Evolutionary conservation across 1,140 invertebrate species (phyloP).

Genomic region (Procambarus virginalis): DNA sequence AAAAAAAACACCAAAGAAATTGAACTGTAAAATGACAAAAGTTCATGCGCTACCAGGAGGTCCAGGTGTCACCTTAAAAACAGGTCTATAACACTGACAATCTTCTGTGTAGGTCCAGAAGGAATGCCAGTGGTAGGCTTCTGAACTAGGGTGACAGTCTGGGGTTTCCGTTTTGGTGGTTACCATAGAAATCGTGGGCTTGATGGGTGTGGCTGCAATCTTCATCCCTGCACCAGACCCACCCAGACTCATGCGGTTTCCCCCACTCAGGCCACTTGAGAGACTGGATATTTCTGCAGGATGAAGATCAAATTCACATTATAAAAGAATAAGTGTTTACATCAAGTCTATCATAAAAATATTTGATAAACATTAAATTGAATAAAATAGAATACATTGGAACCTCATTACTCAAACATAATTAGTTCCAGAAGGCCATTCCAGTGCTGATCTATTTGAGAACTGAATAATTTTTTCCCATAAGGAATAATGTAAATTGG

Average conservation of each 20-base stretch:
- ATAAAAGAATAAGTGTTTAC: too few species aligned
- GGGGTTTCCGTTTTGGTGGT: constrained; percentile 69
- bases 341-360: too few species aligned
- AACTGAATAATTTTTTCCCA: too few species aligned
- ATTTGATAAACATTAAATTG: too few species aligned
- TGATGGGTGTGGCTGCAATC: constrained; percentile 37
- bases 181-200: constrained; percentile 68
- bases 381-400: too few species aligned
- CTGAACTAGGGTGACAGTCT: constrained; percentile 68
- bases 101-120: constrained; percentile 68
- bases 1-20: neutral
- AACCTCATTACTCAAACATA: too few species aligned
- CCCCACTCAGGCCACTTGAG: neutral
- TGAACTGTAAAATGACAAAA: neutral
- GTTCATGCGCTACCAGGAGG: constrained; percentile 32
- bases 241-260: constrained; percentile 47
- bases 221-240: constrained; percentile 10
- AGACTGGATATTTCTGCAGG: constrained; percentile 33
- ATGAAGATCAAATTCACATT: neutral
- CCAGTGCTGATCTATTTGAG: too few species aligned
- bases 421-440: too few species aligned
- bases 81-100: constrained; percentile 69
- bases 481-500: too few species aligned
- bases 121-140: constrained; percentile 59
- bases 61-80: constrained; percentile 69